phyloP scores from a whole-genome alignment of 1,140 invertebrate species.

The Magallana gigas region DNA sequence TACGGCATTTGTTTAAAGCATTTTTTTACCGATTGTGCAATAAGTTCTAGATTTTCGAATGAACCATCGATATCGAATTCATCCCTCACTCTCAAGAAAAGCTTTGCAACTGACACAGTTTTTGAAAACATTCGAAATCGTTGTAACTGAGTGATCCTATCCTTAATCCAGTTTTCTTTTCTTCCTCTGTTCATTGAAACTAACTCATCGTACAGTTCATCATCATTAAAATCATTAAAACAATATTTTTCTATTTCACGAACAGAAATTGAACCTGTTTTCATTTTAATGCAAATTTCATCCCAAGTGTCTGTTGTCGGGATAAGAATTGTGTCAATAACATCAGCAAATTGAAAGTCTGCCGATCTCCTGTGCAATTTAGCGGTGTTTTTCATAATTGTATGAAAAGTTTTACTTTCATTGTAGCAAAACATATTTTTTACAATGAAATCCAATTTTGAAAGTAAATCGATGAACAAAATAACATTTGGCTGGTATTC shows the following conservation, averaged over 20 bases:
- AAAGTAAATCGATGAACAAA: neutral
- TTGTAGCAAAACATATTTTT: neutral
- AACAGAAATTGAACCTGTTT: neutral
- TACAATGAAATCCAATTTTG: neutral
- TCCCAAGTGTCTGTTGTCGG: neutral
- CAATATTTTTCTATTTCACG: neutral
- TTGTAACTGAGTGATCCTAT: neutral
- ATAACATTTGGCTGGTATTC: neutral
- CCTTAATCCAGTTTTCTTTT: neutral
- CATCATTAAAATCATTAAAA: neutral
- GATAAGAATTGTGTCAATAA: neutral
- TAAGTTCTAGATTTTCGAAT: neutral
- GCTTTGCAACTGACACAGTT: neutral
- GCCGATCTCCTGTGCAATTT: neutral
- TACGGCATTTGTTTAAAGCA: too few relatives aligned
- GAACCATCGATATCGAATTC: neutral
- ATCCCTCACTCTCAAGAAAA: neutral
- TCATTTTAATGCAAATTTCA: neutral
- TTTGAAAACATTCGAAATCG: constrained; percentile 5
- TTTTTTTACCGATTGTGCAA: neutral
- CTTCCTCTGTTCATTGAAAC: neutral
- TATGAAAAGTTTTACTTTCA: neutral
- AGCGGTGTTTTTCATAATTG: neutral
- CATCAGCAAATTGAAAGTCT: neutral
- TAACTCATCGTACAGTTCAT: neutral